A percentile compares a stretch with the other conserved stretches of the same genome.
Conservation (phyloP, 2,797 vertebrate genomes). For the Cetoscarus ocellatus region DNA sequence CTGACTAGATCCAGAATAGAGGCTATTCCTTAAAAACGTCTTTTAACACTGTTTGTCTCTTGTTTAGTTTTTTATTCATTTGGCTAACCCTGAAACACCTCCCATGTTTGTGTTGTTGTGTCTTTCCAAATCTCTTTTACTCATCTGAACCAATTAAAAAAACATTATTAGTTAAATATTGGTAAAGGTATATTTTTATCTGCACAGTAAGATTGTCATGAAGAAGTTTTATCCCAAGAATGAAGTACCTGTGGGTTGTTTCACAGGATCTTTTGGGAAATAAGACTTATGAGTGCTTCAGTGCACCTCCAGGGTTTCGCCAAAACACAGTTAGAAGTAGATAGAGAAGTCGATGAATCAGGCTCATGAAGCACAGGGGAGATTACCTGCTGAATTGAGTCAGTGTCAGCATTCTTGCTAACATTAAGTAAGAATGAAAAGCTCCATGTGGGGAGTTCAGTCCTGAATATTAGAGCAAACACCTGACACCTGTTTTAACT, state of each 20-base stretch:
- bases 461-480: conserved; percentile 45
- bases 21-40: no score
- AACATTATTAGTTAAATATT: no score
- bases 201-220: neutral
- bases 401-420: conserved; percentile 55
- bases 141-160: no score
- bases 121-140: no score
- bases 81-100: no score
- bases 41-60: no score
- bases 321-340: conserved; percentile 17
- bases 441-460: conserved; percentile 19
- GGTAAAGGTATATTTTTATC: neutral
- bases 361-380: conserved; percentile 43
- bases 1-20: no score
- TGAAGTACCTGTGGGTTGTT: conserved; percentile 13
- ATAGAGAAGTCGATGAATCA: conserved; percentile 50
- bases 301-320: conserved; percentile 40
- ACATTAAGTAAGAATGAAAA: conserved; percentile 42
- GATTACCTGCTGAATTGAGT: conserved; percentile 39
- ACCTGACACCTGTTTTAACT: conserved; percentile 18
- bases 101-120: no score
- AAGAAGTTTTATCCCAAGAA: neutral
- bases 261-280: conserved; percentile 23
- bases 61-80: no score
- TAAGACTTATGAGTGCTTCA: conserved; percentile 2